Percentiles rank a stretch among this genome's conserved stretches.
Conservation (phyloP, 2,113 vertebrate genomes). For the Austrofundulus limnaeus region DNA sequence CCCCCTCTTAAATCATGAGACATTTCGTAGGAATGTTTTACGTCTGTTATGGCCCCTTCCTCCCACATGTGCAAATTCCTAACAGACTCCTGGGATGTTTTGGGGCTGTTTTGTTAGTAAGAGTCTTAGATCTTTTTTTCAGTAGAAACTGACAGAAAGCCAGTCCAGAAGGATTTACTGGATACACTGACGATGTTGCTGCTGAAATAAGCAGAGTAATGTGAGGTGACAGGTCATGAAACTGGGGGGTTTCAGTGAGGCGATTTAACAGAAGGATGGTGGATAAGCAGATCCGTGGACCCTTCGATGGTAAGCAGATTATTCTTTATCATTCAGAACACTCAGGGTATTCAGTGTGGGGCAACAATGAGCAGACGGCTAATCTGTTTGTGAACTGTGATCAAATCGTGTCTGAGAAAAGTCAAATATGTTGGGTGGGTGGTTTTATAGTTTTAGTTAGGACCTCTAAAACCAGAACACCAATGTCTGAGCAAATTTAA, state of each 20-base stretch:
- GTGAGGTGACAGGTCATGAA: slow-evolving; percentile 24
- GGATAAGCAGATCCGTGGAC: slow-evolving; percentile 59
- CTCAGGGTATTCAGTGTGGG: slow-evolving; percentile 34
- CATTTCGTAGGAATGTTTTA: slow-evolving; percentile 49
- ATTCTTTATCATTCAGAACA: slow-evolving; percentile 64
- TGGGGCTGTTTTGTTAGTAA: slow-evolving; percentile 59
- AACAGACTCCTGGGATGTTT: slow-evolving; percentile 16
- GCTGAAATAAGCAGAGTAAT: slow-evolving; percentile 16
- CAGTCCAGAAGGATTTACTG: neutral
- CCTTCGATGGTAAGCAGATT: slow-evolving; percentile 72
- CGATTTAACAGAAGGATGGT: slow-evolving; percentile 66
- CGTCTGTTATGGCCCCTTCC: slow-evolving; percentile 9
- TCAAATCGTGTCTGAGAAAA: neutral
- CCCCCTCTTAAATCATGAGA: slow-evolving; percentile 55
- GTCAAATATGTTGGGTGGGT: too few relatives aligned
- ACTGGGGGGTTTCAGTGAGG: slow-evolving; percentile 51
- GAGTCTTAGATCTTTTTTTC: slow-evolving; percentile 6
- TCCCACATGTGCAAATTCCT: slow-evolving; percentile 34
- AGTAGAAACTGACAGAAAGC: neutral
- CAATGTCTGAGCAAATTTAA: too few relatives aligned
- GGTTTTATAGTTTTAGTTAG: too few relatives aligned
- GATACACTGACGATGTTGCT: neutral
- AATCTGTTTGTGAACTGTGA: slow-evolving; percentile 27
- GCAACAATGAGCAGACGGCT: slow-evolving; percentile 28
- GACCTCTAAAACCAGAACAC: too few relatives aligned